A percentile compares a stretch with the other conserved stretches of the same genome.
Conservation (phyloP, 2,888 invertebrate genomes). For the Melieria crassipennis region DNA sequence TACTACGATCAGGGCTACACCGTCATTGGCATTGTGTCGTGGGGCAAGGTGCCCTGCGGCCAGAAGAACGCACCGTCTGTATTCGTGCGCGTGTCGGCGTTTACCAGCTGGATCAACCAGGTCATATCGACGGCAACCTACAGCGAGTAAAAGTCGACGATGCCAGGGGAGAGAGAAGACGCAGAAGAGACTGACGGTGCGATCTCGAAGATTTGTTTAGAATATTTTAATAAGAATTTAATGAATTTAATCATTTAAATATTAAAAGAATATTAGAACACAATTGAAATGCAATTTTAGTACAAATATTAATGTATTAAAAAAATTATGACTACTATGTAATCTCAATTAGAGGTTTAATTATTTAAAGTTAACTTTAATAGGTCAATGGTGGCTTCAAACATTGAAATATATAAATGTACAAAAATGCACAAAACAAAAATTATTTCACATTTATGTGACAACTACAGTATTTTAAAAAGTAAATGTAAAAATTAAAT, state of each 20-base stretch:
- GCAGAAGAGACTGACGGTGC: background rate
- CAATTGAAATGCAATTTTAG: background rate
- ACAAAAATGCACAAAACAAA: no score
- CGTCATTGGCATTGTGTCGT: constrained; percentile 68
- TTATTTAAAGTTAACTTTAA: no score
- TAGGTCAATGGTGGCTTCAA: no score
- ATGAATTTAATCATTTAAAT: background rate
- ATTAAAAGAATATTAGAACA: background rate
- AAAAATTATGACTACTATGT: constrained; percentile 7
- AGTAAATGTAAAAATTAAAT: no score
- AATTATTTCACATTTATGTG: no score
- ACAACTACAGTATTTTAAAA: no score
- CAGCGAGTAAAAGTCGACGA: constrained; percentile 44
- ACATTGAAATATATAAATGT: no score
- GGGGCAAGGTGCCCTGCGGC: constrained; percentile 68
- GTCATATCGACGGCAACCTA: constrained; percentile 53
- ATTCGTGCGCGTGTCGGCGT: constrained; percentile 67
- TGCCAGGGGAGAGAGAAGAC: constrained; percentile 20
- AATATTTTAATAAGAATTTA: background rate
- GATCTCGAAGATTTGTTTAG: constrained; percentile 1
- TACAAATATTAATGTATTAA: constrained; percentile 12
- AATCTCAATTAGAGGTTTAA: no score
- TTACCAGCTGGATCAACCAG: constrained; percentile 63
- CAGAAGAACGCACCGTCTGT: constrained; percentile 65
- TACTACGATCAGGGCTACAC: constrained; percentile 49